These are phyloP conservation scores for Chrysodeixis includens DNA, from an alignment of 2,888 invertebrate genomes.

Conservation along the genomic window DNA sequence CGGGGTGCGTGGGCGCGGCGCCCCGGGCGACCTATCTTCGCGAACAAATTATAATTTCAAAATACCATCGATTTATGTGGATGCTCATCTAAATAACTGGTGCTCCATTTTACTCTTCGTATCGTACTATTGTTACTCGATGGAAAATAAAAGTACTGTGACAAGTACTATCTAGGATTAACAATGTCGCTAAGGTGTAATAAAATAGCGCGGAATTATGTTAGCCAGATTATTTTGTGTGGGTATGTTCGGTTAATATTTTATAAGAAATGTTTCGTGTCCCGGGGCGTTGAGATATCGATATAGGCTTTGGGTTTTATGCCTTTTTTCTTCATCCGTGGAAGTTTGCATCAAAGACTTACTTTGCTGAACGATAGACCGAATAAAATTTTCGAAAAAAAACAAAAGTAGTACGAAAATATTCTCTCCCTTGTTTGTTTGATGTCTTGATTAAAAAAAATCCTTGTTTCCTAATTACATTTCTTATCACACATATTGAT, in stretches of 20 bases:
- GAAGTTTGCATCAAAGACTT: neutral
- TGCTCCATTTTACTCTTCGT: slow-evolving; percentile 79
- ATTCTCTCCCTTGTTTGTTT: too few species aligned
- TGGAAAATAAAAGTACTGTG: slow-evolving; percentile 45
- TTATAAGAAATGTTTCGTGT: slow-evolving; percentile 51
- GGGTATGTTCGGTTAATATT: slow-evolving; percentile 52
- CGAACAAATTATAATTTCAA: slow-evolving; percentile 88
- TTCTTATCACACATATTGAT: too few species aligned
- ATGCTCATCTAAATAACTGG: slow-evolving; percentile 84
- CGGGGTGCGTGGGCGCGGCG: slow-evolving; percentile 77
- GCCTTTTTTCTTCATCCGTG: neutral
- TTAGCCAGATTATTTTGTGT: slow-evolving; percentile 55
- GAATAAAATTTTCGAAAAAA: too few species aligned
- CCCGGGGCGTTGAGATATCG: slow-evolving; percentile 39
- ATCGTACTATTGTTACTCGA: slow-evolving; percentile 72
- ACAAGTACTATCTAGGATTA: slow-evolving; percentile 55
- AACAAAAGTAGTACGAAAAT: too few species aligned
- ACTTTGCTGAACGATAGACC: too few species aligned
- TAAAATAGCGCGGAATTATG: slow-evolving; percentile 60
- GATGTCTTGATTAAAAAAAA: too few species aligned
- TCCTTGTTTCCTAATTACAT: too few species aligned
- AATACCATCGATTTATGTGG: slow-evolving; percentile 88
- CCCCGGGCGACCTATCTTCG: slow-evolving; percentile 84
- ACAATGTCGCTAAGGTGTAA: slow-evolving; percentile 56
- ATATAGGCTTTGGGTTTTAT: slow-evolving; percentile 5